Conservation (phyloP, 2,888 invertebrate genomes). For the Campoplex capitator region DNA sequence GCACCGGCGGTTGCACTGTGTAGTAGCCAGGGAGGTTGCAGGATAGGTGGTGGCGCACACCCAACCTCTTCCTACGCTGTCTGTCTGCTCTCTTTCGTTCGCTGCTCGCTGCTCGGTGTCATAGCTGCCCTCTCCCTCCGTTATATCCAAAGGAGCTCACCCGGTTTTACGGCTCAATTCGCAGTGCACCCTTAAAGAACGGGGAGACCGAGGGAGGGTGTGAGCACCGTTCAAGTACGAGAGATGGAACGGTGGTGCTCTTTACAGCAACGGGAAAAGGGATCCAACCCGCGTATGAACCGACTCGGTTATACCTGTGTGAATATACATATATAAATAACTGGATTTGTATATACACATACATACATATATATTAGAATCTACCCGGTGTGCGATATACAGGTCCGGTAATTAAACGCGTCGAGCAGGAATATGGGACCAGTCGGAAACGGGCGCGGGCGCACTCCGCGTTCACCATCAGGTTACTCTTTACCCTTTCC, state of each 20-base stretch:
- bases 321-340: conserved; percentile 14
- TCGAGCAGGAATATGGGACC: conserved; percentile 72
- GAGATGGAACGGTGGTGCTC: conserved; percentile 47
- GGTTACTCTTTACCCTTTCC: conserved; percentile 38
- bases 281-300: conserved; percentile 35
- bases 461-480: conserved; percentile 29
- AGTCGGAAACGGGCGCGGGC: conserved; percentile 34
- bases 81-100: conserved; percentile 59
- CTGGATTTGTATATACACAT: neutral
- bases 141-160: conserved; percentile 65
- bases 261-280: conserved; percentile 51
- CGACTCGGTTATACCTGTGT: neutral
- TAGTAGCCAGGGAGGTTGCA: conserved; percentile 20
- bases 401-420: conserved; percentile 81
- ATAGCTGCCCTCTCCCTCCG: conserved; percentile 51
- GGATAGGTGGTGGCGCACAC: conserved; percentile 51
- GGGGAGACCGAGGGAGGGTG: conserved; percentile 71
- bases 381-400: conserved; percentile 40
- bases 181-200: conserved; percentile 82
- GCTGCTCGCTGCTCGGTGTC: conserved; percentile 43
- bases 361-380: conserved; percentile 7
- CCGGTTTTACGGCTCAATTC: conserved; percentile 83
- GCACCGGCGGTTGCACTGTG: conserved; percentile 52
- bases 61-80: conserved; percentile 52
- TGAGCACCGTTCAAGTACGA: conserved; percentile 40